Base-by-base conservation (phyloP, 1,140 invertebrate species). In the Bombus confusus region DNA sequence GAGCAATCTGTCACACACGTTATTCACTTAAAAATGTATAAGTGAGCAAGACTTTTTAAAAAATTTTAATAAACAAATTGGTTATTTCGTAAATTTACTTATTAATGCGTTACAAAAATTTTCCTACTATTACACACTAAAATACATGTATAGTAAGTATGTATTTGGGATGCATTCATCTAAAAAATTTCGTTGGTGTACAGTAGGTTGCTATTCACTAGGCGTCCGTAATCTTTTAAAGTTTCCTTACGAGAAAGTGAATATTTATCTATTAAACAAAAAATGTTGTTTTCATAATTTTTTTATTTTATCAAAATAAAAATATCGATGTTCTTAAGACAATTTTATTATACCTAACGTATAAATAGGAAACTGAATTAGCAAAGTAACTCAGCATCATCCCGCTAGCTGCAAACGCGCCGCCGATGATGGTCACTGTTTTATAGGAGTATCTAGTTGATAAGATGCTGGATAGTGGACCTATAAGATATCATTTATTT, bases 361-460 rank as follows among this genome's bases (percentile, higher is more conserved):
- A 98, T 68, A 98, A 95, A 94, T 97, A 98, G 43, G 95, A 94
- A 47, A 98, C 96, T 10, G 97, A 97, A 87, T 96, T 96, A 9
- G 98, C 97, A 94, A 97, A 98, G 90, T 96, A 97, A 93, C 98
- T 98, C 66, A 97, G 93, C 87, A 98, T 97, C 96, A 98, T 97
- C 66, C 98, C 98, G 72, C 97, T 91, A 0, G 97, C 96, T 0
- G 98, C 97, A 76, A 98, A 97, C 1, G 97, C 94, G 1, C 98
- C 97, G 18, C 98, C 98, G 8, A 98, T 96, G 52, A 99, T 96
- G 5, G 98, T 98, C 12, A 99, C 98, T 4, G 96, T 97, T 47
- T 97, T 96, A 93, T 98, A 99, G n/a, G 98, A 98, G 95, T 97
- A 98, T 91, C 97, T 98, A 80, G 98, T 97, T 2, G 98, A 98